Conservation (phyloP, 2,888 invertebrate species). For the Saturnia japonica region DNA sequence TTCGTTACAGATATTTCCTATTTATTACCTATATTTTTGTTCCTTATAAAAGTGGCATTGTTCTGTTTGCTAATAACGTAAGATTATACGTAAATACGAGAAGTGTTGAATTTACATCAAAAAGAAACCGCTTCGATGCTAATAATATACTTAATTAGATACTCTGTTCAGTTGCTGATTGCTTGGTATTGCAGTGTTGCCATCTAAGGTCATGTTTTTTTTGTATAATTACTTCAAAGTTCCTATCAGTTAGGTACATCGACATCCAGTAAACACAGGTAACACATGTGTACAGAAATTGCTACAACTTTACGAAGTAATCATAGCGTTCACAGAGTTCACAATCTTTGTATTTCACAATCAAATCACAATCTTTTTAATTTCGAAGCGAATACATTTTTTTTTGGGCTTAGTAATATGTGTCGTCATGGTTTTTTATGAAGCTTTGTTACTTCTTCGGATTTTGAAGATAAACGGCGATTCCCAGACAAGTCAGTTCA, state of each 20-base stretch:
- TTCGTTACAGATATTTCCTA: neutral
- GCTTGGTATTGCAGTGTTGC: neutral
- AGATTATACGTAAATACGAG: too few species aligned
- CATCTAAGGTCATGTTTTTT: too few species aligned
- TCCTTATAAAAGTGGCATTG: neutral
- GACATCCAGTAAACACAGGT: neutral
- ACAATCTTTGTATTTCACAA: neutral
- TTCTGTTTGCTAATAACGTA: neutral
- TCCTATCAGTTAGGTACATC: neutral
- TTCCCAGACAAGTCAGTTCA: too few species aligned
- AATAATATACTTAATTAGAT: neutral
- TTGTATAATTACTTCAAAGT: neutral
- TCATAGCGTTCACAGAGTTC: neutral
- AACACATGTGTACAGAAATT: neutral
- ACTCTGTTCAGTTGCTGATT: neutral
- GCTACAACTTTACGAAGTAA: neutral
- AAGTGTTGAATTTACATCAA: neutral
- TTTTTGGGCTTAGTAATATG: too few species aligned
- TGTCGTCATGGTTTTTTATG: too few species aligned
- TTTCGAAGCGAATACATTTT: too few species aligned
- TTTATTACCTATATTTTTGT: neutral
- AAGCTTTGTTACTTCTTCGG: too few species aligned
- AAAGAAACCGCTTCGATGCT: neutral
- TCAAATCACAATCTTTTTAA: too few species aligned
- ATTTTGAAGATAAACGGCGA: too few species aligned